phyloP scores from a whole-genome alignment of 2,113 vertebrate genomes.

The Sus scrofa region T2T-Sscrofa CM000828.6:55279001-55279500 shows the following conservation, averaged over 20 bases:
- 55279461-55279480: background rate
- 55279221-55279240: background rate
- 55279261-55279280: background rate
- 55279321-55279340: constrained; percentile 37
- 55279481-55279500: constrained; percentile 30
- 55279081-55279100: constrained; percentile 50
- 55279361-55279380: background rate
- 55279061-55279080: background rate
- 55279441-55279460: background rate
- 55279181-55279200: background rate
- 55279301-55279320: constrained; percentile 43
- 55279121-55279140: constrained; percentile 60
- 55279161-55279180: background rate
- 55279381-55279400: background rate
- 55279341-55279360: background rate
- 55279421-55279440: too few relatives aligned
- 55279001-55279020: constrained; percentile 55
- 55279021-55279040: constrained; percentile 41
- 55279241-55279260: background rate
- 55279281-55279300: background rate
- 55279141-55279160: constrained; percentile 7
- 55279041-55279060: constrained; percentile 74
- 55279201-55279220: background rate
- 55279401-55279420: background rate
- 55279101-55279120: constrained; percentile 59